Percentiles rank a stretch among this genome's conserved stretches.
Conservation (phyloP, 2,113 vertebrate species). For the Bubo scandiacus region DNA sequence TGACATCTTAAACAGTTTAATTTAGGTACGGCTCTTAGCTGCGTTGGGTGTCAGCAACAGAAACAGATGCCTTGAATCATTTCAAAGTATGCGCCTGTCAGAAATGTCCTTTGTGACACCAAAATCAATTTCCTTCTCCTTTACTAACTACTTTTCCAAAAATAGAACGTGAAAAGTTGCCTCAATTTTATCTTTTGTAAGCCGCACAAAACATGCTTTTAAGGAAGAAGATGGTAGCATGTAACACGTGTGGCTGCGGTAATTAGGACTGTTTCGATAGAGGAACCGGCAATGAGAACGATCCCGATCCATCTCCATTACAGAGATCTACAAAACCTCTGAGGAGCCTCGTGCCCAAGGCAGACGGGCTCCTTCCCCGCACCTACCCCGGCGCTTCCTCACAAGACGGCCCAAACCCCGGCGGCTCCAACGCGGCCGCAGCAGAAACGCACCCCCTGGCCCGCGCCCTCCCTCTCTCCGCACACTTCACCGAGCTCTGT, state of each 20-base stretch:
- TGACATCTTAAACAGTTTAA: conserved; percentile 79
- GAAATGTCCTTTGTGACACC: conserved; percentile 70
- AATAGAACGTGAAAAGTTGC: conserved; percentile 48
- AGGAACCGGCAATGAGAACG: conserved; percentile 63
- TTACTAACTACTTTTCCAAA: conserved; percentile 60
- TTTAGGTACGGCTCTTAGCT: conserved; percentile 71
- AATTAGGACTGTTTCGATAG: conserved; percentile 83
- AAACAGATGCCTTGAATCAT: conserved; percentile 78
- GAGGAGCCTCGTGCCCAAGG: not conserved
- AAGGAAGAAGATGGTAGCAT: conserved; percentile 35
- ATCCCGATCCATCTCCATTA: conserved; percentile 31
- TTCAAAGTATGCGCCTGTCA: conserved; percentile 75
- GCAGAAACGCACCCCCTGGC: not conserved
- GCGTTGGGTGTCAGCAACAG: conserved; percentile 62
- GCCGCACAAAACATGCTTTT: conserved; percentile 44
- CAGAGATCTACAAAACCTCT: not conserved
- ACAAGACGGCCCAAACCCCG: fast-evolving
- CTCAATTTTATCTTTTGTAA: conserved; percentile 31
- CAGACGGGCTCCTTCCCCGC: not conserved
- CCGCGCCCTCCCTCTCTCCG: fast-evolving
- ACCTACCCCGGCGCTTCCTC: fast-evolving
- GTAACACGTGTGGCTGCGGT: conserved; percentile 48
- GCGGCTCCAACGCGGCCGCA: not conserved
- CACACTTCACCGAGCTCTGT: not conserved
- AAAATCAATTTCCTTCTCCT: conserved; percentile 74